phyloP scores from a whole-genome alignment of 2,113 vertebrate species.

The Saguinus imperator region DNA sequence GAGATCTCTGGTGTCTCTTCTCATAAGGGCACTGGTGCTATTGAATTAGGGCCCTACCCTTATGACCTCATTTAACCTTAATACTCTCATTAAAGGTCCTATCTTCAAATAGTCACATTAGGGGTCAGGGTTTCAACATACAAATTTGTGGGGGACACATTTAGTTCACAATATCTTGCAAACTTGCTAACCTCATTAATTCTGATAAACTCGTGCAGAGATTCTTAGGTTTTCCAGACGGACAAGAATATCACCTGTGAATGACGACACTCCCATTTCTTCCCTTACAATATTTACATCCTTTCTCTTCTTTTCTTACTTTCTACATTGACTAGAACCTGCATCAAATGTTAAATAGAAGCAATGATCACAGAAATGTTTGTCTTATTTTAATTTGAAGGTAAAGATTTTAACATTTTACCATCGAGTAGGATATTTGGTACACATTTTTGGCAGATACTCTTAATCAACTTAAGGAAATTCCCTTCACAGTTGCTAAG shows the following conservation, averaged over 20 bases:
- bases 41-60: not conserved
- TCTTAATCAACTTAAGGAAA: not conserved
- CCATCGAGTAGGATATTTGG: not conserved
- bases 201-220: not conserved
- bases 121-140: not conserved
- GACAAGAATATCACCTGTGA: not conserved
- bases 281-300: not conserved
- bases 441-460: not conserved
- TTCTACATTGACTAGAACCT: not conserved
- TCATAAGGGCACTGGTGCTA: not conserved
- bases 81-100: not conserved
- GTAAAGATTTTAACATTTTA: not conserved
- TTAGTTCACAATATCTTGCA: not conserved
- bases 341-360: not conserved
- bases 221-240: not conserved
- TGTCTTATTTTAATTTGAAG: not conserved
- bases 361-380: not conserved
- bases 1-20: not conserved
- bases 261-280: not conserved
- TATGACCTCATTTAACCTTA: not conserved
- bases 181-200: not conserved
- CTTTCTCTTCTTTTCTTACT: not conserved
- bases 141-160: rapidly evolving
- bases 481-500: not conserved
- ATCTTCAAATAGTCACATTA: not conserved